phyloP scores from a whole-genome alignment of 2,888 invertebrate genomes.

The Lasioglossum oenotherae region DNA sequence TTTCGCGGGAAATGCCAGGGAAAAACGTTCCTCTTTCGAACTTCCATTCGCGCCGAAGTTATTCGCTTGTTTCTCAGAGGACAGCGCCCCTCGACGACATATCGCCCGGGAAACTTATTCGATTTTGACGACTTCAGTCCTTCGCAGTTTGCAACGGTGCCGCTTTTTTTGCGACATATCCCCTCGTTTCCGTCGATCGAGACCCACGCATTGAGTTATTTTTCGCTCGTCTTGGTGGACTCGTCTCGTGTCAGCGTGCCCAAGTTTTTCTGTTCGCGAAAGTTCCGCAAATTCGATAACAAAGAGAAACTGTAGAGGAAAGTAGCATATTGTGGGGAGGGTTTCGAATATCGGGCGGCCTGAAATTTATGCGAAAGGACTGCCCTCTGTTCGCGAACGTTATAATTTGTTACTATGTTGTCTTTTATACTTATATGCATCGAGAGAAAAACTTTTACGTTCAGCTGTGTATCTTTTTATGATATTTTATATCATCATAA shows the following conservation, averaged over 20 bases:
- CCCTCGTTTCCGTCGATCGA: background rate
- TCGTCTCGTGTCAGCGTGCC: background rate
- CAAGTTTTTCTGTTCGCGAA: background rate
- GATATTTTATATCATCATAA: background rate
- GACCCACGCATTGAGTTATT: slow-evolving; percentile 17
- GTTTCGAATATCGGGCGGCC: background rate
- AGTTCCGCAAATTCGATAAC: background rate
- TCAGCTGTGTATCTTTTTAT: too few species aligned
- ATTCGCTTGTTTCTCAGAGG: slow-evolving; percentile 38
- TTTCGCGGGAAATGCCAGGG: background rate
- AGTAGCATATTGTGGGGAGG: background rate
- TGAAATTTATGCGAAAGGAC: background rate
- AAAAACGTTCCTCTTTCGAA: background rate
- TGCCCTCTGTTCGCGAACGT: background rate
- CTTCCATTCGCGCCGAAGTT: slow-evolving; percentile 35
- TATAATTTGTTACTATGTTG: background rate
- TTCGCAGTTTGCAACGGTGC: background rate
- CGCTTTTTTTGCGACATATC: background rate
- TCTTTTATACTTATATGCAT: background rate
- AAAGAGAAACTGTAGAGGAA: background rate
- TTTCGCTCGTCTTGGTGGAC: background rate
- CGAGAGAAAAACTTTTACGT: too few species aligned
- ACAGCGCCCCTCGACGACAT: slow-evolving; percentile 17
- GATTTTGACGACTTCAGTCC: slow-evolving; percentile 10
- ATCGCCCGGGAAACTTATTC: slow-evolving; percentile 44